Evolutionary conservation across 2,797 vertebrate genomes (phyloP), one percentile per base, ranked within the genome.

Genomic region (Aphelocoma californica): DNA sequence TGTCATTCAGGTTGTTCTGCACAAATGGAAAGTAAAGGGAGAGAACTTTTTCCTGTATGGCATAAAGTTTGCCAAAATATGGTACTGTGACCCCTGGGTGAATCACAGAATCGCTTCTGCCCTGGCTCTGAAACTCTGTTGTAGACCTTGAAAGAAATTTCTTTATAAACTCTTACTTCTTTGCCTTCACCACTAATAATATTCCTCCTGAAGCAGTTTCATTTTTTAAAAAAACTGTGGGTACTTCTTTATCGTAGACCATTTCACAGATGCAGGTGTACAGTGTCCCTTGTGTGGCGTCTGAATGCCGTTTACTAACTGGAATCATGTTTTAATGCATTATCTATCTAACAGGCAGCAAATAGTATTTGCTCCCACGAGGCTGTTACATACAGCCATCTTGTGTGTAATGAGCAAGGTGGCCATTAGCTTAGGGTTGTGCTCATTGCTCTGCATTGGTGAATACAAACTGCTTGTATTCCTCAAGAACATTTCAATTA

Each of bases 281-380:
- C 38, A n/a, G 32, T 18, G 40, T 89, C 48, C 51, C 81, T 71
- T 50, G 34, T 72, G 54, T 54, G 57, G 67, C 28, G 45, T 70
- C 40, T 77, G 28, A 73, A 81, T 56, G 69, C 31, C 47, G 80
- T 69, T 92, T 88, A 62, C 95, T 85, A 92, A 94, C 65, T 71
- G 34, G 60, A 79, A 42, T 88, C 18, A 65, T 71, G 70, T 87
- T 38, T 79, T 62, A 69, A 56, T 31, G 62, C 69, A 65, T 80
- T 94, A 69, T 86, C 32, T 94, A 71, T 86, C 32, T 56, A 74
- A 85, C 80, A 86, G n/a, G 48, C 32, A 92, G 36, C 28, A 88
- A 67, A 75, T 14, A 92, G 31, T 26, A 58, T 45, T 94, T 62
- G 16, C 32, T 94, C 85, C 60, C 78, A 82, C 32, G 15, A 56